Evolutionary conservation across 2,888 invertebrate genomes (phyloP).

Genomic region (Deroplatys truncata): DNA sequence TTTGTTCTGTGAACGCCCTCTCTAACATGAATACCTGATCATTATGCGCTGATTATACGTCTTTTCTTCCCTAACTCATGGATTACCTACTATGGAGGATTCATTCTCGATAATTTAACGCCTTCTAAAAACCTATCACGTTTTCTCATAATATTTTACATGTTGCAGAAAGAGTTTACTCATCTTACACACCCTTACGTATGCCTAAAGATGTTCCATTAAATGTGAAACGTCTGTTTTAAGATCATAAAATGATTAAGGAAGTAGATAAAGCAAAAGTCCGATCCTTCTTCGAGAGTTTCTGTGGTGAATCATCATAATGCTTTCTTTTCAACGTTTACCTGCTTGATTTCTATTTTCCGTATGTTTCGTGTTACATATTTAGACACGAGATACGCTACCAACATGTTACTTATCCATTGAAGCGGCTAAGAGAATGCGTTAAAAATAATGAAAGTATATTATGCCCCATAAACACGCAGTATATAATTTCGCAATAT

Average conservation of each 20-base stretch:
- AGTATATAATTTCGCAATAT: too few relatives aligned
- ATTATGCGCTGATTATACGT: background rate
- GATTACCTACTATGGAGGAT: background rate
- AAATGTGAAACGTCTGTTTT: background rate
- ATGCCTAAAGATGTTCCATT: background rate
- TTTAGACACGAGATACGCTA: too few relatives aligned
- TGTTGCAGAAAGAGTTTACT: background rate
- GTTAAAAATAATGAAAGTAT: too few relatives aligned
- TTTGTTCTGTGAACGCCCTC: background rate
- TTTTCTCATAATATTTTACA: background rate
- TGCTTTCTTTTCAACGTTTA: too few relatives aligned
- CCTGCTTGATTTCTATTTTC: too few relatives aligned
- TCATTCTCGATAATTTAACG: background rate
- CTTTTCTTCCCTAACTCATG: background rate
- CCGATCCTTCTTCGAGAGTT: too few relatives aligned
- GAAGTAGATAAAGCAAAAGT: too few relatives aligned
- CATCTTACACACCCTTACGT: background rate
- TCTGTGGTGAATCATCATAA: too few relatives aligned
- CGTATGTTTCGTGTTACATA: too few relatives aligned
- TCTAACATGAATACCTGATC: background rate
- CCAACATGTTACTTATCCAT: too few relatives aligned
- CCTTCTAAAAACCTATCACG: background rate
- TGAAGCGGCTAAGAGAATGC: too few relatives aligned
- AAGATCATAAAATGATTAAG: background rate
- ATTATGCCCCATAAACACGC: too few relatives aligned